Percentiles rank a stretch among this genome's conserved stretches.
phyloP scores from a whole-genome alignment of 2,797 vertebrate genomes.

The Sebastes variabilis region DNA sequence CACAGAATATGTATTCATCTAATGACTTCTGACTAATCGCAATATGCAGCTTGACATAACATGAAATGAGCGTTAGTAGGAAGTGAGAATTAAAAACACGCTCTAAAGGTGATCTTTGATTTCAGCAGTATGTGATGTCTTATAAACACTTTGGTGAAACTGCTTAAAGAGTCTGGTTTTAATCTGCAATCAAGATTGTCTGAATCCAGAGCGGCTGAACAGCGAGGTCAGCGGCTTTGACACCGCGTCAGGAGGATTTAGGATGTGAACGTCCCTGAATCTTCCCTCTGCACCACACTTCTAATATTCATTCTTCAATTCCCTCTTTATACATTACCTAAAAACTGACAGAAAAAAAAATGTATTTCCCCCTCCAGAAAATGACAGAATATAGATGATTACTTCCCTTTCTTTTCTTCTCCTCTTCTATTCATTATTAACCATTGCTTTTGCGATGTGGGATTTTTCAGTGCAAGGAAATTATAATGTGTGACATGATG shows the following conservation, averaged over 20 bases:
- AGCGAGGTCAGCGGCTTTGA: conserved; percentile 56
- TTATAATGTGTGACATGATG: conserved; percentile 70
- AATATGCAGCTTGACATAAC: neutral
- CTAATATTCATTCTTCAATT: conserved; percentile 30
- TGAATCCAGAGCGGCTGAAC: conserved; percentile 27
- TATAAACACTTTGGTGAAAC: conserved; percentile 12
- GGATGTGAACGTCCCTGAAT: conserved; percentile 18
- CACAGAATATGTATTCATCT: neutral
- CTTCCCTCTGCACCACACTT: conserved; percentile 25
- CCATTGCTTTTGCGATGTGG: conserved; percentile 44
- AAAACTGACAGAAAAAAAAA: conserved; percentile 47
- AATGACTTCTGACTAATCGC: neutral
- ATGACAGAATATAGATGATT: conserved; percentile 48
- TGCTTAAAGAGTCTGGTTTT: conserved; percentile 30
- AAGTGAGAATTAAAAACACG: neutral
- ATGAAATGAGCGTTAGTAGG: neutral
- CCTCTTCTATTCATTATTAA: conserved; percentile 58
- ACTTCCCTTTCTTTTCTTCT: conserved; percentile 40
- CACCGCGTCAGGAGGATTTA: conserved; percentile 49
- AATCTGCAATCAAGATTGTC: conserved; percentile 50
- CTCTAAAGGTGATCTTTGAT: neutral
- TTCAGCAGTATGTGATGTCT: neutral
- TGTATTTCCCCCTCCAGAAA: conserved; percentile 45
- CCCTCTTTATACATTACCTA: conserved; percentile 21
- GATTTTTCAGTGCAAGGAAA: conserved; percentile 53